A percentile compares a stretch with the other conserved stretches of the same genome.
phyloP scores from a whole-genome alignment of 2,113 vertebrate species.

The Alligator sinensis region DNA sequence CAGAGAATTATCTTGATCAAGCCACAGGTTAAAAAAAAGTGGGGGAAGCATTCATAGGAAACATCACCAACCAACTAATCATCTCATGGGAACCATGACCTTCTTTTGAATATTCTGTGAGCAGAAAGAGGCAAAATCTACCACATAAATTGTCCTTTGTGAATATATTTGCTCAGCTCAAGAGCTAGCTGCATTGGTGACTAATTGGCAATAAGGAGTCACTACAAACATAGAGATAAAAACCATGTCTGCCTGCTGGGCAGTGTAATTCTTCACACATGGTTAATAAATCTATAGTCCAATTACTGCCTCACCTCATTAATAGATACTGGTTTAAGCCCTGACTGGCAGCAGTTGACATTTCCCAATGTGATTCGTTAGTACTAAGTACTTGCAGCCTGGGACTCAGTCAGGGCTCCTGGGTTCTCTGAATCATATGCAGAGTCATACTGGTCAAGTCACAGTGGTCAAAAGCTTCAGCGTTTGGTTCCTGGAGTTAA shows the following conservation, averaged over 20 bases:
- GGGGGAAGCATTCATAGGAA: not conserved
- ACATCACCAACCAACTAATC: not conserved
- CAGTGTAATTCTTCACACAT: not conserved
- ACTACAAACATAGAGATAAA: not conserved
- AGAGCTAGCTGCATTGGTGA: not conserved
- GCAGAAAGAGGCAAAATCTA: not conserved
- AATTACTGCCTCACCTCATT: not conserved
- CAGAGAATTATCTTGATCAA: not conserved
- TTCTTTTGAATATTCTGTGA: not conserved
- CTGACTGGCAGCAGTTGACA: not conserved
- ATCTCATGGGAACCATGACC: not conserved
- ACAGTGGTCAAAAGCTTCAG: not conserved
- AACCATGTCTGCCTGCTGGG: not conserved
- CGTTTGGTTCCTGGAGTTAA: not conserved
- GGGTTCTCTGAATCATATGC: not conserved
- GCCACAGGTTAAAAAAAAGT: not conserved
- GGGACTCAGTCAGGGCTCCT: not conserved
- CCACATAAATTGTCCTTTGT: not conserved
- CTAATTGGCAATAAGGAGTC: not conserved
- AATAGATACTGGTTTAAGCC: not conserved
- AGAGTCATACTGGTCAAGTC: not conserved
- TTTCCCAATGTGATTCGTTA: not conserved
- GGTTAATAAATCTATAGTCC: not conserved
- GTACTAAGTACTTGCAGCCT: not conserved
- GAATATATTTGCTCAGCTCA: not conserved